A percentile compares a stretch with the other conserved stretches of the same genome.
phyloP scores from a whole-genome alignment of 2,797 vertebrate genomes.

The Buceros bicornis region DNA sequence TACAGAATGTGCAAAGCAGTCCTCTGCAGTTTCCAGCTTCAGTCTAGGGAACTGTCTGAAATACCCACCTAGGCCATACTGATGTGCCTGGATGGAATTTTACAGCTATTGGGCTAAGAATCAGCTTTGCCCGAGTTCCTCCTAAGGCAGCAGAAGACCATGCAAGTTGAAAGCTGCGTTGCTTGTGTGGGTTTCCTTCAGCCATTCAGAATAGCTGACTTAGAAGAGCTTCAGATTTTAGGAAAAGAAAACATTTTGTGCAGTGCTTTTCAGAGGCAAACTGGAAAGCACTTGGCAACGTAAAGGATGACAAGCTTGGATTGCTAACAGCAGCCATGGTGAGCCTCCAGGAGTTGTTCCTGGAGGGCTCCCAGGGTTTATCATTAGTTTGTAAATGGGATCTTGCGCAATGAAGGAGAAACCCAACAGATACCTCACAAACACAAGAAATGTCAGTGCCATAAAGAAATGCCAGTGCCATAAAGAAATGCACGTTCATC shows the following conservation, averaged over 20 bases:
- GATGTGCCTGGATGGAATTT: neutral
- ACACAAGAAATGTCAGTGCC: neutral
- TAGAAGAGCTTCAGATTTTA: neutral
- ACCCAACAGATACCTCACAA: neutral
- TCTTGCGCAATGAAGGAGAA: neutral
- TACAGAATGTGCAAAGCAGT: slow-evolving; percentile 9
- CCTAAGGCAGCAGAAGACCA: neutral
- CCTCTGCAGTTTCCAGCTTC: neutral
- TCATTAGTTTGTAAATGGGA: neutral
- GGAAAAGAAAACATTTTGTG: neutral
- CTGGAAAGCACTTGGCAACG: neutral
- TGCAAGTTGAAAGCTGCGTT: neutral
- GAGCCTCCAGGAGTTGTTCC: neutral
- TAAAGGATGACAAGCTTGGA: neutral
- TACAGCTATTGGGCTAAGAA: neutral
- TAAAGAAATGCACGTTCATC: neutral
- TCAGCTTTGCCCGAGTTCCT: neutral
- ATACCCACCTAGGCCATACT: neutral
- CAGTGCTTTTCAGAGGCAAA: slow-evolving; percentile 2
- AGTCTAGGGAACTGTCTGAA: neutral
- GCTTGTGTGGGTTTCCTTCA: neutral
- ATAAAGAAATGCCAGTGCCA: neutral
- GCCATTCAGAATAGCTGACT: slow-evolving; percentile 16
- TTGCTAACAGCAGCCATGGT: neutral
- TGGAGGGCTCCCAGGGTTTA: neutral